Conservation (phyloP, 2,113 vertebrate genomes). For the Mustela nigripes region DNA sequence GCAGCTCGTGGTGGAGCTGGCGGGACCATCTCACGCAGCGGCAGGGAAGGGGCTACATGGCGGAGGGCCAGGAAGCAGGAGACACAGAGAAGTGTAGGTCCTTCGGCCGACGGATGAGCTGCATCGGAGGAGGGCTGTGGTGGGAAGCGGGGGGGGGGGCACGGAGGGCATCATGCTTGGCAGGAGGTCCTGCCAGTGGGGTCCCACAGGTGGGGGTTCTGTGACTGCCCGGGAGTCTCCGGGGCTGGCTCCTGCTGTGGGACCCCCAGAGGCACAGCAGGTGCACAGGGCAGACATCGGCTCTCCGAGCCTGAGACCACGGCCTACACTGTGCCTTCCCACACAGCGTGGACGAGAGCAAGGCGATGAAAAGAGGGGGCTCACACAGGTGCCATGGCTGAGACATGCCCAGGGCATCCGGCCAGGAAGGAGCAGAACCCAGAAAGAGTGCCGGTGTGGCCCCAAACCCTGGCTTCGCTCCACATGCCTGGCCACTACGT, state of each 20-base stretch:
- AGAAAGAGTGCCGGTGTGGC: neutral
- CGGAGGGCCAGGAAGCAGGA: neutral
- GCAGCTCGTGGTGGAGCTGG: too few species aligned
- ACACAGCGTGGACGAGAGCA: neutral
- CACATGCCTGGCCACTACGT: neutral
- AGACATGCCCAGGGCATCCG: neutral
- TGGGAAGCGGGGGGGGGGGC: too few species aligned
- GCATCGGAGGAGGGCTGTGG: neutral
- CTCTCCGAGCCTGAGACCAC: neutral
- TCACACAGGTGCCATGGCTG: neutral
- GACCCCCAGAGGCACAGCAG: neutral
- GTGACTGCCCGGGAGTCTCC: neutral
- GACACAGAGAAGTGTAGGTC: neutral
- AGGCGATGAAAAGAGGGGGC: neutral
- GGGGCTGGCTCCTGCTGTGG: neutral
- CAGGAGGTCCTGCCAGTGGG: neutral
- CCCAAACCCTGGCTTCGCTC: neutral
- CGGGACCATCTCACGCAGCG: too few species aligned
- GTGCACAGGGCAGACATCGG: neutral
- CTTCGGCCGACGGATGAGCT: neutral
- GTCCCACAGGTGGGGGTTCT: neutral
- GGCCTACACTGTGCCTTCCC: neutral
- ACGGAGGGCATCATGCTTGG: neutral
- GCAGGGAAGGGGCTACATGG: neutral
- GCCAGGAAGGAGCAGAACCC: neutral